Percentiles rank a stretch among this genome's conserved stretches.
phyloP scores from a whole-genome alignment of 2,113 vertebrate genomes.

The Aegotheles bennettii region DNA sequence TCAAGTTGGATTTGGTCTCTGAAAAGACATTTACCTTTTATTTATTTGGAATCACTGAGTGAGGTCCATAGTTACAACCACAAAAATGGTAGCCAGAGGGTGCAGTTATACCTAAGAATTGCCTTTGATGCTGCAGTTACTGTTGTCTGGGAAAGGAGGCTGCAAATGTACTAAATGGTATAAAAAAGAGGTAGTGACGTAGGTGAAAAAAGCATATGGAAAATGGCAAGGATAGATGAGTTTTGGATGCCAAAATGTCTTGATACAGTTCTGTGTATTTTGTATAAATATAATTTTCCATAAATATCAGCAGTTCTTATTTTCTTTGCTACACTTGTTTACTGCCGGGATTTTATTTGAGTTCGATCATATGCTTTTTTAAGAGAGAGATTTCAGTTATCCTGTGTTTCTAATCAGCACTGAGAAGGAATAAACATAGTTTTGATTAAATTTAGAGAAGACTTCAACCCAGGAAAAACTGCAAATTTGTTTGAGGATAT shows the following conservation, averaged over 20 bases:
- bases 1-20: background rate
- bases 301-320: background rate
- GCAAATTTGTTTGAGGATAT: background rate
- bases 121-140: background rate
- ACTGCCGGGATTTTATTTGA: accelerated
- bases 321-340: background rate
- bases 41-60: background rate
- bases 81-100: background rate
- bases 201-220: background rate
- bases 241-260: background rate
- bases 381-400: background rate
- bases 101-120: background rate
- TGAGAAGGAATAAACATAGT: background rate
- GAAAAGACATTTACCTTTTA: background rate
- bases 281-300: background rate
- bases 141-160: background rate
- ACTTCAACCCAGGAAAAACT: background rate
- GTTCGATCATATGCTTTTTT: background rate
- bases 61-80: background rate
- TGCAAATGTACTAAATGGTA: background rate
- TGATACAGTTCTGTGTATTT: background rate
- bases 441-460: background rate
- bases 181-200: background rate
- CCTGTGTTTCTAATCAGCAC: background rate
- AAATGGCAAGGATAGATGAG: background rate